Percentiles rank a stretch among this genome's conserved stretches.
These are phyloP conservation scores for Poecilia gillii DNA, from an alignment of 2,797 vertebrate species.

Conservation along the genomic window DNA sequence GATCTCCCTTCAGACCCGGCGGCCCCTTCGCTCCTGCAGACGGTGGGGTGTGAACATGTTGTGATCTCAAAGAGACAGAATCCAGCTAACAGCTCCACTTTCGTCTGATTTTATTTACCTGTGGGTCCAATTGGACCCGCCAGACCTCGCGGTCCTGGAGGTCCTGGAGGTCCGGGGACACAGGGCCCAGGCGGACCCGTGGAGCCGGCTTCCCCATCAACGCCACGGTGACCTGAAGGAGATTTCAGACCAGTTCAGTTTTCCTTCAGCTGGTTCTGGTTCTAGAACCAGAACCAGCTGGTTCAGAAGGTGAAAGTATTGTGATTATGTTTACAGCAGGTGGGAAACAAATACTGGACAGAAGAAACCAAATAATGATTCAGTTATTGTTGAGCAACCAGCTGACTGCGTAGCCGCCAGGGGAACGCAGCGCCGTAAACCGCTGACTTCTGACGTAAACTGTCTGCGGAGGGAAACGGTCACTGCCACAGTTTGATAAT, in stretches of 20 bases:
- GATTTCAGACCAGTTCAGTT: constrained; percentile 6
- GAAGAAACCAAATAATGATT: no score
- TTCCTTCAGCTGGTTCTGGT: background rate
- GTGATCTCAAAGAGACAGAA: background rate
- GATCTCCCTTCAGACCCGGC: constrained; percentile 70
- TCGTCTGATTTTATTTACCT: constrained; percentile 57
- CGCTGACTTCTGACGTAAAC: no score
- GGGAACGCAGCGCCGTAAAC: no score
- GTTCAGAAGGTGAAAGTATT: no score
- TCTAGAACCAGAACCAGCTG: background rate
- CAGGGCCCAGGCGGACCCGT: constrained; percentile 56
- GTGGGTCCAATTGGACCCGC: constrained; percentile 65
- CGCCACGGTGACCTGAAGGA: constrained; percentile 67
- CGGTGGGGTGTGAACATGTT: background rate
- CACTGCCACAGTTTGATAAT: no score
- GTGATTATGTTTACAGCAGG: no score
- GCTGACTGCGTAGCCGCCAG: no score
- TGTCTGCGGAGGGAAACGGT: no score
- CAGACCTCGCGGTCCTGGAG: constrained; percentile 57
- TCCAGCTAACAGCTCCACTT: background rate
- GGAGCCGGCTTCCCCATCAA: constrained; percentile 64
- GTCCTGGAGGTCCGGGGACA: constrained; percentile 53
- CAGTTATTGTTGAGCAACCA: no score
- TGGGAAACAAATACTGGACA: no score
- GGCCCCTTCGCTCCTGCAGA: constrained; percentile 58